Base-by-base conservation (phyloP, 2,113 vertebrate species). In the Eurystomus gularis region DNA sequence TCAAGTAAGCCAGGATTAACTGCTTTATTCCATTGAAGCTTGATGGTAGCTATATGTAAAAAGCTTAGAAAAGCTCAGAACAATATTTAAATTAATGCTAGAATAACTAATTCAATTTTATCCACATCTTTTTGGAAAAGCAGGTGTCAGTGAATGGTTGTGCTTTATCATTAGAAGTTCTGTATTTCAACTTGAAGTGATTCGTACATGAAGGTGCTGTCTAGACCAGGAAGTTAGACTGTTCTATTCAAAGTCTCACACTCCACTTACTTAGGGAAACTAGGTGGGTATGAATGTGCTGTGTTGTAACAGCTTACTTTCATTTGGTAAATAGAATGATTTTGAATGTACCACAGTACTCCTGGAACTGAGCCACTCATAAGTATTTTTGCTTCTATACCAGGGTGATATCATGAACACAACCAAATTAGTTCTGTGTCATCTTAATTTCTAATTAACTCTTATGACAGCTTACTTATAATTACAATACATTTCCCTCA, bases 271-370 rank as follows among this genome's bases (percentile, higher is more conserved):
- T 7, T 37, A 23, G 13, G 46, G 15, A 44, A 86, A 69, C 7
- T 8, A 70, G 4, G 46, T 19, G 26, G 31, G 6, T 70, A 55
- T 14, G 40, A 55, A 35, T 0, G 0, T 70, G 40, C 11, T 15
- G 5, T 61, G 15, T 23, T 39, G 19, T 26, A 60, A 13, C 2
- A 26, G 11, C 21, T 71, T 51, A 26, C 13, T 81, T 66, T 44
- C 14, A 29, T 5, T 61, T 11, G 31, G 28, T 3, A 76, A 60
- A 51, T 3, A 28, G 12, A 13, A 28, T 0, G 0, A 21, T 69
- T 73, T 85, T 17, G 48, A 28, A 73, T 52, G 57, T 46, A 35
- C 11, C 25, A 29, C 26, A 1, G 1, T 17, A 12, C n/a, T 82
- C 23, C 31, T 64, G 31, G 33, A 39, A 73, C 26, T 35, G 11